phyloP scores from a whole-genome alignment of 1,140 invertebrate species.

The Temnothorax longispinosus region DNA sequence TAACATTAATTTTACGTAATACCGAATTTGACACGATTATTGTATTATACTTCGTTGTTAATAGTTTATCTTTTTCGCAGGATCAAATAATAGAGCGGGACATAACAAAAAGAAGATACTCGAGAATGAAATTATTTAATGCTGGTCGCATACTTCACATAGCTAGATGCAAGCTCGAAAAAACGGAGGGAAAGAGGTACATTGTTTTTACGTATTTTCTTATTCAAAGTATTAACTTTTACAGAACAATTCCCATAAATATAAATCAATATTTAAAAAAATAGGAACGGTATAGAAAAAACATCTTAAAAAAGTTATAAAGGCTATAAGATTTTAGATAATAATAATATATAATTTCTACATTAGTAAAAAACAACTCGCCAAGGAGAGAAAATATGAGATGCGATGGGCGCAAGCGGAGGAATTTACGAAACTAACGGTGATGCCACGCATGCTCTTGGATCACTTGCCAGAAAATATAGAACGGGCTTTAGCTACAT shows the following conservation, averaged over 20 bases:
- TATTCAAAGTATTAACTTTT: neutral
- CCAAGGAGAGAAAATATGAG: constrained; percentile 86
- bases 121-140: constrained; percentile 89
- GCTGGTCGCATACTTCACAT: constrained; percentile 92
- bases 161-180: constrained; percentile 86
- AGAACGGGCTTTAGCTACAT: constrained; percentile 88
- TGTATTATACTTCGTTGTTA: neutral
- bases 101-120: constrained; percentile 89
- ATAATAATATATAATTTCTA: constrained; percentile 19
- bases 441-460: constrained; percentile 92
- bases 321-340: neutral
- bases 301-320: neutral
- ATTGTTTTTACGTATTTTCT: neutral
- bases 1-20: neutral
- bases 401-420: constrained; percentile 92
- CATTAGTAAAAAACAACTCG: constrained; percentile 74
- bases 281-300: neutral
- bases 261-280: neutral
- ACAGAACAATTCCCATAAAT: neutral
- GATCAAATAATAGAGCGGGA: constrained; percentile 89
- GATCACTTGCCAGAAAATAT: constrained; percentile 92
- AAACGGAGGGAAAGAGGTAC: constrained; percentile 73
- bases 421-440: constrained; percentile 91
- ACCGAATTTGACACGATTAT: neutral
- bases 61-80: constrained; percentile 78